Evolutionary conservation across 2,888 invertebrate genomes (phyloP).

Genomic region (Thera obeliscata): DNA sequence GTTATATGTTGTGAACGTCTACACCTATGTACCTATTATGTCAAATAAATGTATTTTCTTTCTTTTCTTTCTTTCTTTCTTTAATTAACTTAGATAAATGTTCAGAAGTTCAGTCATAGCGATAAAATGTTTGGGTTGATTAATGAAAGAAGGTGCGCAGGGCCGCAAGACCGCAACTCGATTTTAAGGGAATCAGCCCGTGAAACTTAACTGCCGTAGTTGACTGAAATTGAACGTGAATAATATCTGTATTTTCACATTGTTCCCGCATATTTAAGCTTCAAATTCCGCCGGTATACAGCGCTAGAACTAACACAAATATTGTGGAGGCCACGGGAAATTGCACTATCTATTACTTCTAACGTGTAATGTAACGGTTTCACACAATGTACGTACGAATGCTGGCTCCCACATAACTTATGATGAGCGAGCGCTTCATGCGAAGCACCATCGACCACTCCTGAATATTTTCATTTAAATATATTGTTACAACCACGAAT

Average conservation of each 20-base stretch:
- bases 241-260: constrained; percentile 40
- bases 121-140: constrained; percentile 36
- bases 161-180: constrained; percentile 36
- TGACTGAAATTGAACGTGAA: constrained; percentile 35
- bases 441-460: constrained; percentile 34
- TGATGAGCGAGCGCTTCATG: constrained; percentile 38
- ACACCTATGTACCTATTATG: no score
- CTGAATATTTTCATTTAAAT: constrained; percentile 9
- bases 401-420: constrained; percentile 38
- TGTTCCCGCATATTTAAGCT: constrained; percentile 36
- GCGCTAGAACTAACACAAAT: constrained; percentile 41
- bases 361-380: constrained; percentile 39
- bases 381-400: constrained; percentile 31
- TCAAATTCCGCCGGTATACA: constrained; percentile 30
- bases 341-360: constrained; percentile 44
- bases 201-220: constrained; percentile 44
- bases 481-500: constrained; percentile 1
- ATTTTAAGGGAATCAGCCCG: constrained; percentile 49
- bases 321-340: constrained; percentile 41
- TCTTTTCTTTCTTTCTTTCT: no score
- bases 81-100: constrained; percentile 28
- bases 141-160: constrained; percentile 38
- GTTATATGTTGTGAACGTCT: no score
- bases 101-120: constrained; percentile 27
- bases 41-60: no score